These are phyloP conservation scores for Psilopogon haemacephalus DNA, from an alignment of 2,113 vertebrate genomes.

Conservation along the genomic window DNA sequence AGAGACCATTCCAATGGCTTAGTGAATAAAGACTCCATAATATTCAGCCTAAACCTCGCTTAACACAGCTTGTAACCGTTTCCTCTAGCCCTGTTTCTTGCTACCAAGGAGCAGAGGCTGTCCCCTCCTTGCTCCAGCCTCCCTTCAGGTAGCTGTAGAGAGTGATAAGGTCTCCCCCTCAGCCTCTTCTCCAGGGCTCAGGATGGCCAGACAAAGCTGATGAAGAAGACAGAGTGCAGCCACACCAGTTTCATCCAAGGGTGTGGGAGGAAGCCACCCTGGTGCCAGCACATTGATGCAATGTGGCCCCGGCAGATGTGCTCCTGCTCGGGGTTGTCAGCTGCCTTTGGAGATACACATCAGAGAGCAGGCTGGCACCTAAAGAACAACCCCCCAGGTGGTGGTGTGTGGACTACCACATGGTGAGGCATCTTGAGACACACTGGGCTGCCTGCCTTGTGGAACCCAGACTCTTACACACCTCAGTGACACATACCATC, in stretches of 20 bases:
- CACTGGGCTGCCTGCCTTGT: background rate
- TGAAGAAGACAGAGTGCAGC: conserved; percentile 17
- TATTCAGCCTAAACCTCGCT: too few species aligned
- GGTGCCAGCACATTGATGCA: conserved; percentile 42
- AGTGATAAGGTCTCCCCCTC: too few species aligned
- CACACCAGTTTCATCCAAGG: background rate
- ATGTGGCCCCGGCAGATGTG: conserved; percentile 56
- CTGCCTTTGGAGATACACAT: conserved; percentile 50
- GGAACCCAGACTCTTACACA: conserved; percentile 11
- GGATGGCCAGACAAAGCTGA: conserved; percentile 17
- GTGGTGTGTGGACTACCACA: background rate
- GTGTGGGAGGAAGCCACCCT: background rate
- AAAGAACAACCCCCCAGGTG: conserved; percentile 44
- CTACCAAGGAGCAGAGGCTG: too few species aligned
- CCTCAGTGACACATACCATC: conserved; percentile 26
- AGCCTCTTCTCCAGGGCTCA: background rate
- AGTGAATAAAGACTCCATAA: too few species aligned
- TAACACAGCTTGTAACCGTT: too few species aligned
- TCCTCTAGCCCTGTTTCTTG: too few species aligned
- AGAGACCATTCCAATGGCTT: too few species aligned
- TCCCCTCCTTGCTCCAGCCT: too few species aligned
- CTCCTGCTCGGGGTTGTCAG: background rate
- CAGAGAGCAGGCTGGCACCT: conserved; percentile 18
- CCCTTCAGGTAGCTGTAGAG: too few species aligned
- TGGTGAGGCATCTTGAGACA: background rate